These are phyloP conservation scores for Montipora foliosa DNA, from an alignment of 64 coral and sea anemone species.

Conservation along the genomic window DNA sequence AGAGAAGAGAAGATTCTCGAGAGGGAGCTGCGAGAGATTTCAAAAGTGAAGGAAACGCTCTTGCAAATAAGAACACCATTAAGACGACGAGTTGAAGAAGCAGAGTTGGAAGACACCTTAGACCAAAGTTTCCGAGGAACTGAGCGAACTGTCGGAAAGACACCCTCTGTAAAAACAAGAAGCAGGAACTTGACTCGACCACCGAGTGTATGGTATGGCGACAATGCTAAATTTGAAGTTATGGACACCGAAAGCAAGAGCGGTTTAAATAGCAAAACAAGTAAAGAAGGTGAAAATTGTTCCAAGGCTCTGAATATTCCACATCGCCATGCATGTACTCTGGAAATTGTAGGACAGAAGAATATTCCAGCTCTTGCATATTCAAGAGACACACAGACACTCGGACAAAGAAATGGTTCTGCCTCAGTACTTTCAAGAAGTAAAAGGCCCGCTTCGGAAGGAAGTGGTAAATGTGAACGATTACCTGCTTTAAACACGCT, in stretches of 20 bases:
- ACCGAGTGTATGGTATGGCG: neutral
- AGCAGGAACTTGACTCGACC: neutral
- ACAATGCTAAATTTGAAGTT: neutral
- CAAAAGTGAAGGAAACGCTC: constrained; percentile 88
- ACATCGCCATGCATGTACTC: neutral
- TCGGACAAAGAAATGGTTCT: neutral
- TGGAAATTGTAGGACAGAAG: neutral
- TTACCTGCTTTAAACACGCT: neutral
- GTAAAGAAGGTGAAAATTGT: neutral
- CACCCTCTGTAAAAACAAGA: neutral
- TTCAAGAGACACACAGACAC: neutral
- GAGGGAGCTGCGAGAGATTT: constrained; percentile 86
- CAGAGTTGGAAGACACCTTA: neutral
- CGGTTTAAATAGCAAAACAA: neutral
- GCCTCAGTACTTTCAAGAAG: neutral
- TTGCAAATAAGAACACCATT: constrained; percentile 73
- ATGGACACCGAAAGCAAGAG: neutral
- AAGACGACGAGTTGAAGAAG: constrained; percentile 4
- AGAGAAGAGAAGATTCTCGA: constrained; percentile 79
- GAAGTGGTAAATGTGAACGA: neutral
- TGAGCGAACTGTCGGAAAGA: neutral
- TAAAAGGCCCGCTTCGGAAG: neutral
- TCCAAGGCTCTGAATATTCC: neutral
- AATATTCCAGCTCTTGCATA: neutral
- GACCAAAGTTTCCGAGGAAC: constrained; percentile 3